These are phyloP conservation scores for Drosophila nigromelanica DNA, from an alignment of 1,140 invertebrate genomes.

Conservation along the genomic window DNA sequence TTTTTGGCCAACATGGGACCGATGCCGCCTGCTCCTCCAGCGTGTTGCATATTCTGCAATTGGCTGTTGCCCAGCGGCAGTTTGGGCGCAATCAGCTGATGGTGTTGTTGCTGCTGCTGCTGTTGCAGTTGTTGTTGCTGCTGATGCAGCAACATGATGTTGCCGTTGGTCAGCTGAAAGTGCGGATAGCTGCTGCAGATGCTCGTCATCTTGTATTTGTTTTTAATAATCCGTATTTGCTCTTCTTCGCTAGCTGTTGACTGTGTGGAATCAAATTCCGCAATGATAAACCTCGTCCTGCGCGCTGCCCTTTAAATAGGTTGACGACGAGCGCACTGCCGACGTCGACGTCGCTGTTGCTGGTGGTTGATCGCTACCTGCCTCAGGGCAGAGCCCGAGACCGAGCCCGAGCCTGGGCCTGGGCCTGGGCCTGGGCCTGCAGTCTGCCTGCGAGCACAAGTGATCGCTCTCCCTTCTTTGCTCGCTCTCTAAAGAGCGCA, in stretches of 20 bases:
- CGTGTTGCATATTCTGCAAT: slow-evolving; percentile 79
- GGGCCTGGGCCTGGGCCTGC: no score
- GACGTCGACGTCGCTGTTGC: slow-evolving; percentile 14
- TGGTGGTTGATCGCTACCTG: slow-evolving; percentile 47
- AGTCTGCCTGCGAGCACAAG: slow-evolving; percentile 38
- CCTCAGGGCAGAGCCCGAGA: slow-evolving; percentile 8
- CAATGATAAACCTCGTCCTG: slow-evolving; percentile 83
- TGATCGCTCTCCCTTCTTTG: slow-evolving; percentile 17
- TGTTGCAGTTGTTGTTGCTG: slow-evolving; percentile 57
- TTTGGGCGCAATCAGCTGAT: slow-evolving; percentile 75
- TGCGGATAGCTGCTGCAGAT: slow-evolving; percentile 76
- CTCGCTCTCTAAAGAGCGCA: no score
- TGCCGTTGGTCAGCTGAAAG: slow-evolving; percentile 71
- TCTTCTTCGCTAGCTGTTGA: slow-evolving; percentile 37
- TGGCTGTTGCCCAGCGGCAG: slow-evolving; percentile 77
- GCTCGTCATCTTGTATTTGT: slow-evolving; percentile 62
- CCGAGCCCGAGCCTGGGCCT: not conserved
- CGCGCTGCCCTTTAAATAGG: slow-evolving; percentile 63
- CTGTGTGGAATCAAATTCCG: slow-evolving; percentile 83
- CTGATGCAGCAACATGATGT: slow-evolving; percentile 66
- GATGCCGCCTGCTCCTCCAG: slow-evolving; percentile 13
- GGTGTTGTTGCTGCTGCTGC: slow-evolving; percentile 72
- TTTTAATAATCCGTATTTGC: slow-evolving; percentile 46
- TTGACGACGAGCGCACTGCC: slow-evolving; percentile 1
- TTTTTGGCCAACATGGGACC: slow-evolving; percentile 86